Evolutionary conservation across 2,888 invertebrate genomes (phyloP), one percentile per base, ranked within the genome.

Genomic region (Stenchaetothrips biformis): DNA sequence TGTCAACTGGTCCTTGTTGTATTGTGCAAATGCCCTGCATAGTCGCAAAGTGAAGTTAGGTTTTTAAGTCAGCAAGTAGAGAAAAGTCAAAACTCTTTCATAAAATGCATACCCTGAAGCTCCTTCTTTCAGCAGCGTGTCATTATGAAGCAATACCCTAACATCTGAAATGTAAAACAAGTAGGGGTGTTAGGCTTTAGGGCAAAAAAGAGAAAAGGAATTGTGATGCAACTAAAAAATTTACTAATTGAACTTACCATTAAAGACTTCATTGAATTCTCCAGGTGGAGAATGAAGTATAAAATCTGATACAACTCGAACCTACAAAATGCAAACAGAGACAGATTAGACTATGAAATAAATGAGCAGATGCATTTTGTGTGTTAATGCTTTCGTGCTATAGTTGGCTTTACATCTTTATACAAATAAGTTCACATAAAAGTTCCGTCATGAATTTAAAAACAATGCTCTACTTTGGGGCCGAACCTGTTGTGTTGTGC

Each of bases 181-280:
- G 37, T 1, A 37, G 4, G 37, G 37, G 37, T 8, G 48, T 78
- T 9, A 80, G n/a, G 25, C 48, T 81, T 25, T 4, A 37, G 37
- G 13, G 18, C 53, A 53, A 11, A 18, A 4, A 9, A 18, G 53
- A 4, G 13, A 53, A 53, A 11, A 18, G 6, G 0, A 53, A 53
- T 13, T 9, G 11, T 53, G 25, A 8, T 74, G 11, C 25, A 25
- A 74, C n/a, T n/a, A n/a, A 48, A 21, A 67, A 80, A 49, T 77
- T 13, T 21, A 77, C 37, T 74, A 48, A 48, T 37, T 27, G 49
- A 25, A 37, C 81, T 82, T 83, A 89, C 90, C 90, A 89, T 98
- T 98, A 87, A 99, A 98, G 83, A 99, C 99, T 91, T 99, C 99
- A 89, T 99, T 99, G 87, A 99, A 99, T 91, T 99, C 99, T 85